Conservation (phyloP, 1,140 invertebrate genomes). For the Condylostylus longicornis region DNA sequence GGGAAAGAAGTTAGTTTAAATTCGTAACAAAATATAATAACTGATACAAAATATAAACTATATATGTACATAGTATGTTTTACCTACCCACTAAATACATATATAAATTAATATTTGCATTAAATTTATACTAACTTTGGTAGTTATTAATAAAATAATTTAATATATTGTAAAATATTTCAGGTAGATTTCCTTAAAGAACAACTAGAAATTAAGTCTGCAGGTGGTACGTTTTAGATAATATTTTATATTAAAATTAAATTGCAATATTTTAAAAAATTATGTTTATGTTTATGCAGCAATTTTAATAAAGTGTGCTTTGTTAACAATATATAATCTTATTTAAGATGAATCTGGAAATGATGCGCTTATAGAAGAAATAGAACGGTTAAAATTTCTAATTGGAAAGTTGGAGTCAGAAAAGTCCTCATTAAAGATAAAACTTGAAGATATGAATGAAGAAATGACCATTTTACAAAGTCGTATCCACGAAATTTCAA, state of each 20-base stretch:
- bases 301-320: no score
- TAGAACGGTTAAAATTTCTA: no score
- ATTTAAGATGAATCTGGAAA: neutral
- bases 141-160: slow-evolving; percentile 2
- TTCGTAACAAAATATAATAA: slow-evolving; percentile 1
- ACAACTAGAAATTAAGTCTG: slow-evolving; percentile 16
- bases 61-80: slow-evolving; percentile 4
- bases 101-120: no score
- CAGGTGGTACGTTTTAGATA: no score
- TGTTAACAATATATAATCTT: neutral
- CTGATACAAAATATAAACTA: slow-evolving; percentile 1
- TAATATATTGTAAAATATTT: neutral
- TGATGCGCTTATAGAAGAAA: neutral
- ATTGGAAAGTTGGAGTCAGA: neutral
- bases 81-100: no score
- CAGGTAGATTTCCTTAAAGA: slow-evolving; percentile 5
- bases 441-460: slow-evolving; percentile 12
- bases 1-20: slow-evolving; percentile 16
- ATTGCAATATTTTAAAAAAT: no score
- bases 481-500: slow-evolving; percentile 19
- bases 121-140: neutral
- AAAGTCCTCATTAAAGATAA: neutral
- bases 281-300: no score
- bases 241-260: no score
- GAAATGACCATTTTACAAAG: slow-evolving; percentile 22